These are phyloP conservation scores for Drosophila hamatofila DNA, from an alignment of 2,888 invertebrate genomes.

Conservation along the genomic window DNA sequence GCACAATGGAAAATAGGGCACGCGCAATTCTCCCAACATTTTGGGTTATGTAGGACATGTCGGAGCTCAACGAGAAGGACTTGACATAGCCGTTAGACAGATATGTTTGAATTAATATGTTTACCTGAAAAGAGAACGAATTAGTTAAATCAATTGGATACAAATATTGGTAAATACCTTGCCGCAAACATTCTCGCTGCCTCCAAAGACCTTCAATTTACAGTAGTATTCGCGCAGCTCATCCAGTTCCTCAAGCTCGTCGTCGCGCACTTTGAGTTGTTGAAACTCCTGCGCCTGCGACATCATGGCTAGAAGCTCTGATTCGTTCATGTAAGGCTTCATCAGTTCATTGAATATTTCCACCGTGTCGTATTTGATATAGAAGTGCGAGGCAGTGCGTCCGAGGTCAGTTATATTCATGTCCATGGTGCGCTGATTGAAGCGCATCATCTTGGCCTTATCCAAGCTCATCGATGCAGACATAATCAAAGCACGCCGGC, in stretches of 20 bases:
- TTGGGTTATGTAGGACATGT: slow-evolving; percentile 87
- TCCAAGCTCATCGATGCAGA: slow-evolving; percentile 94
- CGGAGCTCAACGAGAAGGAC: slow-evolving; percentile 84
- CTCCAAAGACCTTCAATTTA: slow-evolving; percentile 91
- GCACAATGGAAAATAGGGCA: slow-evolving; percentile 96
- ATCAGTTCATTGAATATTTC: slow-evolving; percentile 95
- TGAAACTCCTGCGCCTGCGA: slow-evolving; percentile 97
- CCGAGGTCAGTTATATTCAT: slow-evolving; percentile 94
- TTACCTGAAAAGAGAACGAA: slow-evolving; percentile 83
- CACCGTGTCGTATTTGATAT: slow-evolving; percentile 98
- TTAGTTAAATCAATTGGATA: neutral
- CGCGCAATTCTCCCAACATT: slow-evolving; percentile 96
- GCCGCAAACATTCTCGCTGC: slow-evolving; percentile 95
- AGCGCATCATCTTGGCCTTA: slow-evolving; percentile 97
- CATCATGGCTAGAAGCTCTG: slow-evolving; percentile 95
- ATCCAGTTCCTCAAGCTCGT: slow-evolving; percentile 96
- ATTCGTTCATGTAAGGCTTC: slow-evolving; percentile 92
- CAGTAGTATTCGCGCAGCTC: slow-evolving; percentile 90
- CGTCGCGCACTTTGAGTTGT: slow-evolving; percentile 97
- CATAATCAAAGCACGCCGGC: slow-evolving; percentile 91
- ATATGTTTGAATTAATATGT: slow-evolving; percentile 96
- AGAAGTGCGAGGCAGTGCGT: slow-evolving; percentile 98
- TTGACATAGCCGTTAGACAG: slow-evolving; percentile 93
- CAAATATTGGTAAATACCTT: slow-evolving; percentile 87
- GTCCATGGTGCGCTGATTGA: slow-evolving; percentile 93